Evolutionary conservation across 1,140 invertebrate species (phyloP).

Genomic region (Drosophila truncata): DNA sequence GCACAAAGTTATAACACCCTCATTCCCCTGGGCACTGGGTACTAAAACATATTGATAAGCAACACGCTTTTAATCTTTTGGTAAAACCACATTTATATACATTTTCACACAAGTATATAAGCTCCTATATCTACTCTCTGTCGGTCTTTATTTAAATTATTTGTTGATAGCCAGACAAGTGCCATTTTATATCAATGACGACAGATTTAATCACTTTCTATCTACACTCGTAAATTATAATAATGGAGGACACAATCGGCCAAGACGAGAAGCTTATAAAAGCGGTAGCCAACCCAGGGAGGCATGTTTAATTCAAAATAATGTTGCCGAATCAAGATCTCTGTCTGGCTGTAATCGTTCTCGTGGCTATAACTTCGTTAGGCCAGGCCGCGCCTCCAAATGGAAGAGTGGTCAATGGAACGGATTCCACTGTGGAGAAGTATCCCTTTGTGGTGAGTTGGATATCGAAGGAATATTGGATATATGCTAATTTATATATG

Average conservation of each 20-base stretch:
- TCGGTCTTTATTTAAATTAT: slow-evolving; percentile 49
- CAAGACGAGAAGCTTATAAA: slow-evolving; percentile 22
- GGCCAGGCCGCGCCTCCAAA: slow-evolving; percentile 32
- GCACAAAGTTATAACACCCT: neutral
- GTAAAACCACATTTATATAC: neutral
- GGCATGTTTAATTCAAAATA: slow-evolving; percentile 4
- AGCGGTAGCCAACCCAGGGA: neutral
- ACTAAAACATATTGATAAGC: neutral
- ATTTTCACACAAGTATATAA: neutral
- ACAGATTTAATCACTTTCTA: slow-evolving; percentile 21
- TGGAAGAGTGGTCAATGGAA: slow-evolving; percentile 75
- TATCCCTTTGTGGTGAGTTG: slow-evolving; percentile 73
- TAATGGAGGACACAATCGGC: slow-evolving; percentile 16
- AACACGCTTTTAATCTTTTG: neutral
- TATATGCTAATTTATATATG: neutral
- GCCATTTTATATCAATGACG: slow-evolving; percentile 14
- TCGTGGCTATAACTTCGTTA: slow-evolving; percentile 5
- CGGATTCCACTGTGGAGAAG: slow-evolving; percentile 44
- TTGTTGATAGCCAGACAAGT: slow-evolving; percentile 25
- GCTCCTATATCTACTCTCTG: neutral
- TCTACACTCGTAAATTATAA: slow-evolving; percentile 29
- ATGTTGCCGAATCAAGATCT: slow-evolving; percentile 41
- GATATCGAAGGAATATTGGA: neutral
- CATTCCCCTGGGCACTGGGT: neutral
- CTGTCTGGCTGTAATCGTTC: slow-evolving; percentile 3